These are phyloP conservation scores for Charanyca ferruginea DNA, from an alignment of 2,888 invertebrate genomes.

Conservation along the genomic window DNA sequence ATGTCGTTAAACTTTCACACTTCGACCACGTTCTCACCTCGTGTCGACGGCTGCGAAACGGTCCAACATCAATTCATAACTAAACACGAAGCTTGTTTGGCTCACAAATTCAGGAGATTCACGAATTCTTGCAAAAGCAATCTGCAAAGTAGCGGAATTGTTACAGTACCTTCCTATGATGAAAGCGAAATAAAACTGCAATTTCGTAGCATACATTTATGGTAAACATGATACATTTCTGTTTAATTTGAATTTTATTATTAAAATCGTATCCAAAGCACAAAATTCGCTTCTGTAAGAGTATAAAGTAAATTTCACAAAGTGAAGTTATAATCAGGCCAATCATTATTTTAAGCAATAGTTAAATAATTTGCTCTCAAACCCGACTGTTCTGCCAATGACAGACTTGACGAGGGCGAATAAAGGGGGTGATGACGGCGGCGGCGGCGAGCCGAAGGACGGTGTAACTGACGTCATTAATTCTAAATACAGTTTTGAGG, in stretches of 20 bases:
- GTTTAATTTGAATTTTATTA: conserved; percentile 10
- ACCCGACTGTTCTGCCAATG: conserved; percentile 59
- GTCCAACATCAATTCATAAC: conserved; percentile 67
- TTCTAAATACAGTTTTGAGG: conserved; percentile 35
- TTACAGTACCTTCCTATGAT: conserved; percentile 41
- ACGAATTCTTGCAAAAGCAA: conserved; percentile 50
- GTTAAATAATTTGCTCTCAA: conserved; percentile 39
- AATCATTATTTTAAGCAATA: conserved; percentile 27
- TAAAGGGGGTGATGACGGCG: conserved; percentile 41
- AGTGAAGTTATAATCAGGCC: conserved; percentile 30
- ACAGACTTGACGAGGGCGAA: conserved; percentile 69
- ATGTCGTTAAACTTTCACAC: conserved; percentile 76
- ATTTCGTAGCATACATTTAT: conserved; percentile 33
- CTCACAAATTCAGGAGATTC: conserved; percentile 48
- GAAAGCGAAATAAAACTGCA: conserved; percentile 45
- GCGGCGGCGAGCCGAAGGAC: conserved; percentile 29
- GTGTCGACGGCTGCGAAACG: conserved; percentile 66
- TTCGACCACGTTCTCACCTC: conserved; percentile 69
- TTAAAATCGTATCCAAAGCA: conserved; percentile 8
- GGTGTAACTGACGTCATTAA: conserved; percentile 47
- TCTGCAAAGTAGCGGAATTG: conserved; percentile 50
- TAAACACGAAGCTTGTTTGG: conserved; percentile 51
- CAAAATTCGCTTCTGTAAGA: background rate
- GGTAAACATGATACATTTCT: conserved; percentile 8
- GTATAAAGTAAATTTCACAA: conserved; percentile 10